Evolutionary conservation across 2,113 vertebrate species (phyloP), one percentile per base, ranked within the genome.

Genomic region (Thalassoma bifasciatum): DNA sequence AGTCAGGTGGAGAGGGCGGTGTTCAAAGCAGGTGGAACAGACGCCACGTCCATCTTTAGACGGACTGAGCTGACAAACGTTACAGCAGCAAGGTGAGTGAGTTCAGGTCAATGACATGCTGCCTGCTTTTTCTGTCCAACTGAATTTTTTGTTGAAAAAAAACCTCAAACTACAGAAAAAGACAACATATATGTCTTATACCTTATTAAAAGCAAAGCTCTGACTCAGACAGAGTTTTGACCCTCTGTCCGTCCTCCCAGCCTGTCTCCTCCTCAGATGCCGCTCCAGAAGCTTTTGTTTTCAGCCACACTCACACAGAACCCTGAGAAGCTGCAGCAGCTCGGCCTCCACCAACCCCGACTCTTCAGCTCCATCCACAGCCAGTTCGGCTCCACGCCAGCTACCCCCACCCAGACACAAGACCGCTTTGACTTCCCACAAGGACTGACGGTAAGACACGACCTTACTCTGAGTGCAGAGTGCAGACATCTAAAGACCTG

Each of bases 251-350:
- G 22, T 68, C 12, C 26, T 40, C 75, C 19, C 79, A 99, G 98
- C 81, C 88, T 94, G 49, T 94, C 92, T 77, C 89, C 58, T 1
- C 95, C 95, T 21, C 96, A 95, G 93, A 93, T 94, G 75, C 97
- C 97, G 0, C 92, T 99, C 26, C 98, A 99, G 93, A 99, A 99
- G 84, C 92, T 99, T 68, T 94, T 99, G 23, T 99, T 99, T 60
- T 99, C 98, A 0, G 98, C 98, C 74, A 99, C 98, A 0, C 93
- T 99, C 53, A 99, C 97, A 0, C 95, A 96, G 82, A 95, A 98
- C 82, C 97, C 97, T 0, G 98, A 99, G 92, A 99, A 98, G 72
- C 90, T 99, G 64, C 96, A 99, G 91, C 94, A 93, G 85, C 82
- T 99, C 22, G 93, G 94, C 22, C 95, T 99, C 23, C 93, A 97